These are phyloP conservation scores for Amblyjoppa proteus DNA, from an alignment of 2,888 invertebrate genomes.

Conservation along the genomic window DNA sequence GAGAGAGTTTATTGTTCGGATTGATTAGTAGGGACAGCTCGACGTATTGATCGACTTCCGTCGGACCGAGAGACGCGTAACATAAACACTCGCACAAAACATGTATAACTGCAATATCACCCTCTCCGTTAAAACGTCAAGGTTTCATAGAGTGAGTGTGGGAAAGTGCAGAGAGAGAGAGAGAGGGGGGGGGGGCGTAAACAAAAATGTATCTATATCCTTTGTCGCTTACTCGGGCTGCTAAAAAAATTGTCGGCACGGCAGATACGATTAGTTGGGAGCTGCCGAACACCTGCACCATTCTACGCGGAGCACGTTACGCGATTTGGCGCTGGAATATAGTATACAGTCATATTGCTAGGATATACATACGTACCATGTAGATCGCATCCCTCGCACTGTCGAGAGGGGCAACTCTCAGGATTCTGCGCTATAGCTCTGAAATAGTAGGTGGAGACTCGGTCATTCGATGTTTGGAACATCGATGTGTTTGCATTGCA, in stretches of 20 bases:
- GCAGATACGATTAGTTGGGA: slow-evolving; percentile 71
- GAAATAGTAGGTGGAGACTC: neutral
- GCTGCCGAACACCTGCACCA: slow-evolving; percentile 72
- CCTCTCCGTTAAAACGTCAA: slow-evolving; percentile 26
- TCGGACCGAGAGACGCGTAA: slow-evolving; percentile 48
- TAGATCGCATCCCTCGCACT: slow-evolving; percentile 15
- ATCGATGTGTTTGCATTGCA: neutral
- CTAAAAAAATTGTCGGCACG: slow-evolving; percentile 73
- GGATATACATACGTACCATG: slow-evolving; percentile 18
- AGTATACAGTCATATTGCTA: slow-evolving; percentile 1
- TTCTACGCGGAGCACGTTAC: slow-evolving; percentile 69
- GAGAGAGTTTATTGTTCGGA: slow-evolving; percentile 48
- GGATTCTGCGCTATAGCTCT: slow-evolving; percentile 37
- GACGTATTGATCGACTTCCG: slow-evolving; percentile 77
- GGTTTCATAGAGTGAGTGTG: neutral
- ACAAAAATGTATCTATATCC: neutral
- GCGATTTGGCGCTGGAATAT: slow-evolving; percentile 55
- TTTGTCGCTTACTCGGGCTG: slow-evolving; percentile 73
- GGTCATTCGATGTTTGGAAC: neutral
- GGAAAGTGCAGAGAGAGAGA: neutral
- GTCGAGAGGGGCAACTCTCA: slow-evolving; percentile 9
- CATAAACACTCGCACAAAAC: slow-evolving; percentile 58
- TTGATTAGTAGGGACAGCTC: slow-evolving; percentile 63
- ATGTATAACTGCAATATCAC: neutral
- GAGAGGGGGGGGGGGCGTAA: neutral